These are phyloP conservation scores for Rhinoderma darwinii DNA, from an alignment of 2,113 vertebrate genomes.

Conservation along the genomic window DNA sequence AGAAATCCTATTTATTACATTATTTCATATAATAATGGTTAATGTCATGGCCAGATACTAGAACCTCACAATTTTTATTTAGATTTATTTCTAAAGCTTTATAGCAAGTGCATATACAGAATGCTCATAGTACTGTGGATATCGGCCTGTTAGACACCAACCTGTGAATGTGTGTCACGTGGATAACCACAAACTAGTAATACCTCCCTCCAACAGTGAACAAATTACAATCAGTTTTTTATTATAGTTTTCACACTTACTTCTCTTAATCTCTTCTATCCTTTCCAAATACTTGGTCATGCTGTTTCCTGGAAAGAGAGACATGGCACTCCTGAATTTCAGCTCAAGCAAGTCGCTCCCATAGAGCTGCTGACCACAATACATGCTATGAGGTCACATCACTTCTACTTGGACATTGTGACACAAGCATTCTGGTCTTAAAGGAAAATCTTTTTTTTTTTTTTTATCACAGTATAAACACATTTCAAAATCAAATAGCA, in stretches of 20 bases:
- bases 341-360: not conserved
- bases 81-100: not conserved
- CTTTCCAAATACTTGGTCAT: slow-evolving; percentile 90
- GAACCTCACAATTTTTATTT: not conserved
- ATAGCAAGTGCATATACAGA: not conserved
- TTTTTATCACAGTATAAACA: not conserved
- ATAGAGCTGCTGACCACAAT: not conserved
- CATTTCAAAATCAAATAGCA: not conserved
- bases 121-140: too few species aligned
- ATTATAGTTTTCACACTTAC: slow-evolving; percentile 75
- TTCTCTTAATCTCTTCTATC: slow-evolving; percentile 89
- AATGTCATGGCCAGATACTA: not conserved
- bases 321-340: not conserved
- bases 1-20: not conserved
- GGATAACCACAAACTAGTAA: not conserved
- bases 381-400: not conserved
- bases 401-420: not conserved
- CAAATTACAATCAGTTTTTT: too few species aligned
- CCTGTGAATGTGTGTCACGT: not conserved
- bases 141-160: too few species aligned
- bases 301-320: slow-evolving; percentile 80
- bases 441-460: not conserved
- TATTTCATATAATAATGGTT: not conserved
- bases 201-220: not conserved
- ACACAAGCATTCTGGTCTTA: not conserved